Evolutionary conservation across 2,113 vertebrate genomes (phyloP).

Genomic region (Myrmophylax atrothorax): DNA sequence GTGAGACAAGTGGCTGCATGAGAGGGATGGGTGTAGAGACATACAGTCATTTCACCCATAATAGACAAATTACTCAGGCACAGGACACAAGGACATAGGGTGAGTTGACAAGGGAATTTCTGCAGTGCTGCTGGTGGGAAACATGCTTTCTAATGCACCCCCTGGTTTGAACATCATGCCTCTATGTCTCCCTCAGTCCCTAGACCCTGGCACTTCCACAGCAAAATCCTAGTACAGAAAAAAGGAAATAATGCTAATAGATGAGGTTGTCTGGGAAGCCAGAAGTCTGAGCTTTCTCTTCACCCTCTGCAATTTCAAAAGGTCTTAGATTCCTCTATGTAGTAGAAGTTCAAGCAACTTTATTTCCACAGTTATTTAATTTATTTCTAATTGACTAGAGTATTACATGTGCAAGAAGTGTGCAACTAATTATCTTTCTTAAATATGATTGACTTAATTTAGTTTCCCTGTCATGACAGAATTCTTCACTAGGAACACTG

Average conservation of each 20-base stretch:
- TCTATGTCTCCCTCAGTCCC: not conserved
- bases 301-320: not conserved
- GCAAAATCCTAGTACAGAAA: not conserved
- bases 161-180: not conserved
- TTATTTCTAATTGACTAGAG: not conserved
- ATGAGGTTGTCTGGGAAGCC: not conserved
- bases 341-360: not conserved
- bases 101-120: not conserved
- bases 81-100: too few relatives aligned
- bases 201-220: not conserved
- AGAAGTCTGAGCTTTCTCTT: not conserved
- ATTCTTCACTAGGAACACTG: not conserved
- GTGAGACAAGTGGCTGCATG: not conserved
- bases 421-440: constrained; percentile 8
- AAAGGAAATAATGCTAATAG: not conserved
- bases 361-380: constrained; percentile 20
- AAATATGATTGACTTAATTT: constrained; percentile 7
- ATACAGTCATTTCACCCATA: accelerated
- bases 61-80: not conserved
- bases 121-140: not conserved
- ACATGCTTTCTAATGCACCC: accelerated
- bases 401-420: not conserved
- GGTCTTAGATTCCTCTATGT: not conserved
- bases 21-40: not conserved
- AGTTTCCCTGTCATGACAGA: not conserved